Evolutionary conservation across 64 coral and sea anemone species (phyloP).

Genomic region (Dendrophyllia cribrosa): DNA sequence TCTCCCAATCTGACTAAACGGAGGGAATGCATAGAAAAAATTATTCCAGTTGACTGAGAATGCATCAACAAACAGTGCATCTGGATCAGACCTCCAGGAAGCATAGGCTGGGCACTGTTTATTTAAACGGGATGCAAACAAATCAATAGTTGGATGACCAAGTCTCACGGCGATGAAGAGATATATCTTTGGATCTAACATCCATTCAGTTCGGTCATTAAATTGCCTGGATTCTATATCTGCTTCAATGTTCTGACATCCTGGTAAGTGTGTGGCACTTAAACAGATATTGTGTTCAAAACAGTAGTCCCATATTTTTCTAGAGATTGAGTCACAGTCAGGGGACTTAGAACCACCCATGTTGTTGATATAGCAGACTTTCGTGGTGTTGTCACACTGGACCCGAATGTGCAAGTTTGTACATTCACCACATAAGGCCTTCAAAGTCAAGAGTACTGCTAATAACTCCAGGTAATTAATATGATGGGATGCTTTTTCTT

Average conservation of each 20-base stretch:
- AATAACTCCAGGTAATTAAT: conserved; percentile 3
- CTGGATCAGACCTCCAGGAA: conserved; percentile 28
- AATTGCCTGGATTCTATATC: conserved; percentile 44
- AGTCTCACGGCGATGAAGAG: neutral
- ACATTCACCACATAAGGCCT: neutral
- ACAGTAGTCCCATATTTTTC: conserved; percentile 57
- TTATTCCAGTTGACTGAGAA: conserved; percentile 24
- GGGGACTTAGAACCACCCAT: conserved; percentile 44
- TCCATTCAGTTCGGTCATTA: conserved; percentile 61
- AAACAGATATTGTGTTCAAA: conserved; percentile 45
- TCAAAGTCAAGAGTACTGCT: neutral
- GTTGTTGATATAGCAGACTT: conserved; percentile 61
- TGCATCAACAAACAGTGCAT: conserved; percentile 52
- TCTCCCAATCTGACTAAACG: neutral
- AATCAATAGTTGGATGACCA: conserved; percentile 25
- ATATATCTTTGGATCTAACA: conserved; percentile 15
- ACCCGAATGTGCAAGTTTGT: conserved; percentile 11
- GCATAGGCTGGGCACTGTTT: conserved; percentile 30
- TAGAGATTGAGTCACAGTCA: conserved; percentile 21
- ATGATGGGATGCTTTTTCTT: conserved; percentile 37
- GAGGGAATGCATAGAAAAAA: conserved; percentile 28
- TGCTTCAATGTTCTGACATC: conserved; percentile 40
- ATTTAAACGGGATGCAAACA: conserved; percentile 64
- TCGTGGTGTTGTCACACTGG: conserved; percentile 54
- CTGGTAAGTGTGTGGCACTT: conserved; percentile 53